These are phyloP conservation scores for Cherax quadricarinatus DNA, from an alignment of 1,140 invertebrate species.

Conservation along the genomic window DNA sequence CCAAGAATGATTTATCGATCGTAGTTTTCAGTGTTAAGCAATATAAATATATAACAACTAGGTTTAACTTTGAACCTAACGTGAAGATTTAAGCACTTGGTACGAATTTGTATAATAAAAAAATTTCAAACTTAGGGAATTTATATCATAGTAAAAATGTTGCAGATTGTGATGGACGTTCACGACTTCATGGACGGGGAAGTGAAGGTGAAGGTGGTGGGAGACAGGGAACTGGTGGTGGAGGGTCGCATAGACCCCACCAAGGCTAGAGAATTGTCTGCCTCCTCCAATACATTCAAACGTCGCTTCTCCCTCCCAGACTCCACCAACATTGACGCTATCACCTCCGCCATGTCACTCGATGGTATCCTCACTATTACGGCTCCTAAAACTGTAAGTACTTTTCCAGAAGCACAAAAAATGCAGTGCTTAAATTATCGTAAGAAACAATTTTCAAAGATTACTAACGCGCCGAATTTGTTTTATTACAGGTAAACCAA, in stretches of 20 bases:
- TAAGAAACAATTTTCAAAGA: no score
- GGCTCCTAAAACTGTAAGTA: constrained; percentile 29
- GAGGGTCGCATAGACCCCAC: constrained; percentile 36
- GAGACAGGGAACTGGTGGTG: constrained; percentile 32
- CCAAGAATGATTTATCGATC: neutral
- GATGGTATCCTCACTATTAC: constrained; percentile 53
- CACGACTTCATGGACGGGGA: constrained; percentile 39
- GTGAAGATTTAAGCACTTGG: neutral
- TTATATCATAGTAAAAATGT: neutral
- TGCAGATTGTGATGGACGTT: constrained; percentile 48
- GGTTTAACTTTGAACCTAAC: neutral
- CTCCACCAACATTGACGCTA: constrained; percentile 34
- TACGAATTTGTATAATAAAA: neutral
- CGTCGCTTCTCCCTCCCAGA: constrained; percentile 41
- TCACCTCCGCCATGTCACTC: constrained; percentile 46
- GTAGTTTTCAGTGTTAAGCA: neutral
- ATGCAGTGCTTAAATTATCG: no score
- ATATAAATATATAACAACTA: neutral
- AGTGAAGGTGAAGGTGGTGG: constrained; percentile 50
- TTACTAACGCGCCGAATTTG: no score
- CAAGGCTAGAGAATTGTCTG: neutral
- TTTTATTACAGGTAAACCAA: neutral
- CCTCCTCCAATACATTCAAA: neutral
- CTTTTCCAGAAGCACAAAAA: neutral
- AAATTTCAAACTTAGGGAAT: neutral